Base-by-base conservation (phyloP, 2,797 vertebrate species). In the Catharus ustulatus region DNA sequence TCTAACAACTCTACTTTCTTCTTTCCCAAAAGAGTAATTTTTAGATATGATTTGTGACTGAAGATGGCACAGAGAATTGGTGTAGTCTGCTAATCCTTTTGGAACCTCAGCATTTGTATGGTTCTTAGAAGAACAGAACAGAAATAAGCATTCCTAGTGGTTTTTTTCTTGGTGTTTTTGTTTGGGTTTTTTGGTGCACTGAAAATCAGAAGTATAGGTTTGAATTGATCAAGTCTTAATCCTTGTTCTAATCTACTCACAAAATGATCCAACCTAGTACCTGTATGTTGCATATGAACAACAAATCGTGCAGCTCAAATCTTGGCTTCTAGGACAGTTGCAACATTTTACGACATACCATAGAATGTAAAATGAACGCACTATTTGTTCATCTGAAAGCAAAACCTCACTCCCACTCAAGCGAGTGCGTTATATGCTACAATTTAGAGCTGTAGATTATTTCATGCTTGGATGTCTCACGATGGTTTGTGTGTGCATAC, bases 141-240 rank as follows among this genome's bases (percentile, higher is more conserved):
- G 23, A 79, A 90, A 77, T 23, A 3, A 45, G 0, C 5, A 22
- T 54, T 69, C 9, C 40, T 79, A 49, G 2, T 6, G 24, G 7
- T 15, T 26, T 49, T 51, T 52, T 79, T 57, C 14, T 9, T 23
- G 24, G 2, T 10, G 3, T 0, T 5, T 52, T 20, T 12, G 2
- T 38, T 45, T 9, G 5, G 8, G 22, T 52, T 62, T 62, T 51
- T 61, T 51, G 1, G 26, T 75, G 6, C 34, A 63, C 23, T 52
- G 69, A 38, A 64, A 32, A 57, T 42, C 21, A 63, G 10, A 7
- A 51, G 1, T 14, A 19, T 32, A 26, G 81, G 17, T 72, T 78
- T 62, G 27, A 81, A 64, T 19, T 43, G 7, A 62, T 51, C 5
- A 46, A 67, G 4, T 26, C 30, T 69, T 58, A 91, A 43, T 59